Base-by-base conservation (phyloP, 1,140 invertebrate genomes). In the Adelges cooleyi region DNA sequence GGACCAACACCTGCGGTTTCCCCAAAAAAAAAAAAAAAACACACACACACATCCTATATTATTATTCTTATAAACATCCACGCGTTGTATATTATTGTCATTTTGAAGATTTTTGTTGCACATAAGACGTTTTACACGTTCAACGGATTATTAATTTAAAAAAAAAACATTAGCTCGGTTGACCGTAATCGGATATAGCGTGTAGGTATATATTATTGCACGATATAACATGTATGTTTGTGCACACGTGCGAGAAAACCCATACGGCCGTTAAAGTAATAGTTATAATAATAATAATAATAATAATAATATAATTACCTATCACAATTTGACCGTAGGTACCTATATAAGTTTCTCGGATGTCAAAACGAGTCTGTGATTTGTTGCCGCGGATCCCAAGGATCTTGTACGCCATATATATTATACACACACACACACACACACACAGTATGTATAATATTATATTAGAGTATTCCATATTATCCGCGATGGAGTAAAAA, bases 381-480 rank as follows among this genome's bases (percentile, higher is more conserved):
- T 59, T 59, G 54, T 59, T 29, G 54, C 54, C 23, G 53, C n/a
- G n/a, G 38, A 59, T 59, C 38, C 54, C 54, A 59, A 59, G 38
- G 54, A 36, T 59, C 33, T 42, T 22, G 52, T 22, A 13, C 22
- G 11, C 51, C 13, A 23, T 49, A 49, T 49, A 15, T n/a, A n/a
- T 11, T 20, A 46, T 20, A 46, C 44, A 8, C 8, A 25, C 48
- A 25, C 48, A 27, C 23, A n/a, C 22, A 25, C 46, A n/a, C 3
- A 4, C 48, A n/a, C 23, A 10, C n/a, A 11, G 6, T 5, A 10
- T 52, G 27, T 52, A 52, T 18, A 27, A 27, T 33, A 17, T 18
- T 29, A 52, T 29, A n/a, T 42, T 42, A 48, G 15, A 18, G 44
- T 20, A 17, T n/a, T n/a, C n/a, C n/a, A n/a, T n/a, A n/a, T n/a